These are phyloP conservation scores for Leuciscus waleckii DNA, from an alignment of 2,797 vertebrate species.

Conservation along the genomic window DNA sequence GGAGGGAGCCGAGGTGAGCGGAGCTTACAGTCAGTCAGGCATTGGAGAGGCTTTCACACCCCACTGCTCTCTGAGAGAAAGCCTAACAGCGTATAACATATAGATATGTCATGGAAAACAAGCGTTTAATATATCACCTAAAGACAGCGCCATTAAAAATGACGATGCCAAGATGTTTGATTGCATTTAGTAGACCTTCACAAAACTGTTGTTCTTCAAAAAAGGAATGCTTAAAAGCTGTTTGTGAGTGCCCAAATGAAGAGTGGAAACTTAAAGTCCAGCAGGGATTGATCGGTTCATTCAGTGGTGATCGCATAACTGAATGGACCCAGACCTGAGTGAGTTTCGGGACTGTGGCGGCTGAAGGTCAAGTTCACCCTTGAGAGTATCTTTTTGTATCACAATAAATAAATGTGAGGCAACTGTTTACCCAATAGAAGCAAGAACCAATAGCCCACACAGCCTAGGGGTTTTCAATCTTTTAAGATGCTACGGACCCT, in stretches of 20 bases:
- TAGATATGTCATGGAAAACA: constrained; percentile 30
- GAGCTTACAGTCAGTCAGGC: constrained; percentile 37
- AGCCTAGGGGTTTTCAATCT: background rate
- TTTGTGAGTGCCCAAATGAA: background rate
- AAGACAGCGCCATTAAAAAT: background rate
- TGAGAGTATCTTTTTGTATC: background rate
- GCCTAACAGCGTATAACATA: constrained; percentile 26
- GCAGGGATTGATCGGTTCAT: background rate
- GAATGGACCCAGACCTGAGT: background rate
- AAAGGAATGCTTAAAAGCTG: background rate
- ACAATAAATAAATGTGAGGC: background rate
- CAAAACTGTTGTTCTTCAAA: background rate
- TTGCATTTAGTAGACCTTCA: background rate
- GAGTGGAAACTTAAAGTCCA: background rate
- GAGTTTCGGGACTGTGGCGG: background rate
- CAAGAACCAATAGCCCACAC: background rate
- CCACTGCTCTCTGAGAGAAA: constrained; percentile 31
- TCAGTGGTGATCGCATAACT: background rate
- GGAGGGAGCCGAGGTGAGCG: constrained; percentile 59
- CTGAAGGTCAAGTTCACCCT: constrained; percentile 11
- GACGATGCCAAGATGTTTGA: background rate
- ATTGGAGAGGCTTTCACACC: constrained; percentile 40
- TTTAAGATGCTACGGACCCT: background rate
- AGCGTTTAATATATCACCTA: constrained; percentile 20
- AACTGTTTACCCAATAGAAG: background rate